A percentile compares a stretch with the other conserved stretches of the same genome.
Evolutionary conservation across 2,888 invertebrate genomes (phyloP).

Genomic region (Artemia sinica): DNA sequence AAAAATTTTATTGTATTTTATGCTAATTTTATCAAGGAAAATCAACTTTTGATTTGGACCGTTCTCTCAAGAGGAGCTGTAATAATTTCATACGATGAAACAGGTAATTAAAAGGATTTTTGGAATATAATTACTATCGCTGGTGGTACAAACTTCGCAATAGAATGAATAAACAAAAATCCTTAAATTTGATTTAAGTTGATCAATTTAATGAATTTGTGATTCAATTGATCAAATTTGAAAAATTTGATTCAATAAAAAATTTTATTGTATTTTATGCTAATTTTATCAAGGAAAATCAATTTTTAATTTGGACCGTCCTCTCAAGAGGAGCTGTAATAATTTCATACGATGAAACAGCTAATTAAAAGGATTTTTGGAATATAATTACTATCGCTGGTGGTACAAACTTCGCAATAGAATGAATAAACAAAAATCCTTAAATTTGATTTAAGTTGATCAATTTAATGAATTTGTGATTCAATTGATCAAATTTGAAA

Average conservation of each 20-base stretch:
- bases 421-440: background rate
- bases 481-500: too few relatives aligned
- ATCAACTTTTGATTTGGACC: background rate
- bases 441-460: too few relatives aligned
- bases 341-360: background rate
- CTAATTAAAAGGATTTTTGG: conserved; percentile 9
- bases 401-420: background rate
- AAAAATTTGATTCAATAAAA: conserved; percentile 15
- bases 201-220: too few relatives aligned
- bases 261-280: too few relatives aligned
- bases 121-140: background rate
- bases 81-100: conserved; percentile 1
- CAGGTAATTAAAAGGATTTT: conserved; percentile 12
- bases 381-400: background rate
- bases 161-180: background rate
- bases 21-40: background rate
- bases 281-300: background rate
- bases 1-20: too few relatives aligned
- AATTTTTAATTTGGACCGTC: background rate
- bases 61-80: background rate
- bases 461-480: too few relatives aligned
- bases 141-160: background rate
- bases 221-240: too few relatives aligned
- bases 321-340: background rate
- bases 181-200: too few relatives aligned